These are phyloP conservation scores for Anaspis maculata DNA, from an alignment of 2,888 invertebrate species.

Conservation along the genomic window DNA sequence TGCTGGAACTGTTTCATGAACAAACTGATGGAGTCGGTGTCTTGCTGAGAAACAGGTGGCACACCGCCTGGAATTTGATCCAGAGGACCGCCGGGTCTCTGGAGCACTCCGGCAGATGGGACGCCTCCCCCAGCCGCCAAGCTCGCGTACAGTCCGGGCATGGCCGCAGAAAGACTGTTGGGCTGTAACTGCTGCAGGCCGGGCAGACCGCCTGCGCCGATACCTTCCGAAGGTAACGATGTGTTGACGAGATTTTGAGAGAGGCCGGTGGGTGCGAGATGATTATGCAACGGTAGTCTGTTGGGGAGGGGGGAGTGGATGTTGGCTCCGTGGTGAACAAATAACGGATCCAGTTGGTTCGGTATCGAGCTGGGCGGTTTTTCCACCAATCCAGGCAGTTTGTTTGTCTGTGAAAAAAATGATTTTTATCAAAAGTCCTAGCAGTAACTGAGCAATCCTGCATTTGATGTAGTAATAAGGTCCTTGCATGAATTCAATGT, in stretches of 20 bases:
- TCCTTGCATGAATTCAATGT: too few species aligned
- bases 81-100: constrained; percentile 23
- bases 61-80: too few species aligned
- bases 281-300: constrained; percentile 18
- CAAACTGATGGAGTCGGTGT: constrained; percentile 46
- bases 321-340: too few species aligned
- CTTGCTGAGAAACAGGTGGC: constrained; percentile 15
- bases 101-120: constrained; percentile 19
- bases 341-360: constrained; percentile 44
- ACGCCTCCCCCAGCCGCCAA: too few species aligned
- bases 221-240: too few species aligned
- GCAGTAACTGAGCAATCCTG: too few species aligned
- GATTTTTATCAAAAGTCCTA: constrained; percentile 3
- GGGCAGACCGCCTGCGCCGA: too few species aligned
- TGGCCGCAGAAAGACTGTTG: constrained; percentile 12
- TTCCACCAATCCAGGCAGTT: constrained; percentile 31
- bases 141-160: too few species aligned
- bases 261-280: constrained; percentile 3
- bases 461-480: too few species aligned
- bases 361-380: constrained; percentile 30
- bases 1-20: constrained; percentile 45
- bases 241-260: neutral
- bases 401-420: constrained; percentile 30
- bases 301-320: constrained; percentile 20
- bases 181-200: constrained; percentile 7